Evolutionary conservation across 2,113 vertebrate genomes (phyloP), one percentile per base, ranked within the genome.

Genomic region (Rafetus swinhoei): DNA sequence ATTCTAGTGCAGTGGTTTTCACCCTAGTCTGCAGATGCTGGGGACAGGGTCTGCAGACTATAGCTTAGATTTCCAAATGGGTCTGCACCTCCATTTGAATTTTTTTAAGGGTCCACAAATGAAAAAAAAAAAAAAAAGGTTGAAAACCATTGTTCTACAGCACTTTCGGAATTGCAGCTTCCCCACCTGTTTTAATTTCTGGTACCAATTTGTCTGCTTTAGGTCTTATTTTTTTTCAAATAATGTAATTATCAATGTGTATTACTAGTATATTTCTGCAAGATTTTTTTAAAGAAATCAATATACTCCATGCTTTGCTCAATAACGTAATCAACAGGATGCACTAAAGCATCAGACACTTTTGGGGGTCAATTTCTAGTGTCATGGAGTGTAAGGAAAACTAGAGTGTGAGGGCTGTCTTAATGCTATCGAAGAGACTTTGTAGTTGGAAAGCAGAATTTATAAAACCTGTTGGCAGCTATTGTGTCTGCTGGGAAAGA

Each of bases 181-280:
- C 59, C 59, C 59, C 11, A 29, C 25, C 79, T 72, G 80, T 84
- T 89, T 82, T 96, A 62, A 91, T 93, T 96, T 72, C 88, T 93
- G 19, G 87, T 16, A 45, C 16, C 12, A 76, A 8, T 57, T 93
- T 94, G 89, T 79, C 79, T 92, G 54, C 55, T 69, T 79, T 54
- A 16, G 27, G 45, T 45, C 45, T 45, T 45, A 45, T 11, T 62
- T 62, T 62, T 22, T 62, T 62, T 60, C 25, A 29, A 62, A 13
- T 62, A 62, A 25, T 5, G 25, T 62, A 62, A 93, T 93, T 94
- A 88, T 60, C 76, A 60, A 22, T 81, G 29, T 56, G 19, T n/a
- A 74, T 85, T 81, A 79, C 13, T 4, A 69, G 83, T 93, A 77
- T 57, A 82, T 53, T 11, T 32, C 3, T 7, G 76, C 93, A 87